Percentiles rank a stretch among this genome's conserved stretches.
Evolutionary conservation across 2,888 invertebrate species (phyloP).

Genomic region (Lasiommata megera): DNA sequence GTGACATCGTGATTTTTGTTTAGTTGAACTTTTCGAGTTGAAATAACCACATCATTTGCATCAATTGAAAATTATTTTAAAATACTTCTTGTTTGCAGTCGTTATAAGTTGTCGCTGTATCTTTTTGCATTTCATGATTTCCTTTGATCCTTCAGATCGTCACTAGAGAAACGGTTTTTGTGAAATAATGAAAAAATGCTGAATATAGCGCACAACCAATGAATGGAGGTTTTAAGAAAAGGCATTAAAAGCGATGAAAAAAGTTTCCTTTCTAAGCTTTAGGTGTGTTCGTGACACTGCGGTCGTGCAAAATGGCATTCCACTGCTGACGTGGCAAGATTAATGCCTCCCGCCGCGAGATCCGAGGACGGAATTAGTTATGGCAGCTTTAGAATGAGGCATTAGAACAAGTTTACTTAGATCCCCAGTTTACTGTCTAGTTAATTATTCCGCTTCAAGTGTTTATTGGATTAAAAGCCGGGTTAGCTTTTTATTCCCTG

Average conservation of each 20-base stretch:
- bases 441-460: constrained; percentile 9
- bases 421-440: constrained; percentile 3
- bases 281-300: constrained; percentile 11
- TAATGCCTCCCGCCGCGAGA: constrained; percentile 14
- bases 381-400: constrained; percentile 5
- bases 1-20: too few species aligned
- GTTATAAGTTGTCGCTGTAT: too few species aligned
- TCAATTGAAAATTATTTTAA: too few species aligned
- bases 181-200: background rate
- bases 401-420: constrained; percentile 10
- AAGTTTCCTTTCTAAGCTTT: background rate
- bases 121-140: too few species aligned
- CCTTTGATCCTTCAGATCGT: background rate
- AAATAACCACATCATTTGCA: too few species aligned
- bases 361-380: constrained; percentile 9
- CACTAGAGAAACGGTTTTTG: background rate
- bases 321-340: constrained; percentile 14
- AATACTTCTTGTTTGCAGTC: too few species aligned
- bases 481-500: too few species aligned
- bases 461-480: constrained; percentile 1
- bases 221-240: background rate
- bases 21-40: too few species aligned
- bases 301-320: constrained; percentile 17
- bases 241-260: constrained; percentile 7
- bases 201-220: background rate